Conservation (phyloP, 1,140 invertebrate species). For the Macrotrachela quadricornifera region DNA sequence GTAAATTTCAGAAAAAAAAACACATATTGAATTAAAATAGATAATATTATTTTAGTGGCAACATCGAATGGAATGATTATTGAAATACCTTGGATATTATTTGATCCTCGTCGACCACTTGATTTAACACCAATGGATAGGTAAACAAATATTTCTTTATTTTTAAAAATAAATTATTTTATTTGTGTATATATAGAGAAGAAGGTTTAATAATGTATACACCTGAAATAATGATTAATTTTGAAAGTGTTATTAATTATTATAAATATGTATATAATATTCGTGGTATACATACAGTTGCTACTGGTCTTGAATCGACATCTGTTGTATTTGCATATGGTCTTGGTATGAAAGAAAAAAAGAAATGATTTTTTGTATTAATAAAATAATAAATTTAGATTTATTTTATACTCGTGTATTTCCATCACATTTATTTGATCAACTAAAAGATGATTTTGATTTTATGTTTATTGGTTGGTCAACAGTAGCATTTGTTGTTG, state of each 20-base stretch:
- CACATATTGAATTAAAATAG: too few species aligned
- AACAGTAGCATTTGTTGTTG: constrained; percentile 52
- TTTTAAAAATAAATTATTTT: too few species aligned
- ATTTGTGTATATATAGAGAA: constrained; percentile 38
- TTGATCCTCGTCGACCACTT: constrained; percentile 65
- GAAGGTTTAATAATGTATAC: constrained; percentile 84
- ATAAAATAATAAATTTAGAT: constrained; percentile 38
- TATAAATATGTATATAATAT: constrained; percentile 64
- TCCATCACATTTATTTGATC: constrained; percentile 92
- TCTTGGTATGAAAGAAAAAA: constrained; percentile 31
- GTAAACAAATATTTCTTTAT: not conserved
- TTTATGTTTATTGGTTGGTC: constrained; percentile 79
- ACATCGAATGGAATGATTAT: constrained; percentile 57
- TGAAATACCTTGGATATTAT: constrained; percentile 65
- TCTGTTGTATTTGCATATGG: constrained; percentile 78
- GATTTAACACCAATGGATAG: constrained; percentile 15
- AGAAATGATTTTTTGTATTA: too few species aligned
- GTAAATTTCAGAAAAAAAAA: constrained; percentile 29
- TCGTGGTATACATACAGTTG: constrained; percentile 56
- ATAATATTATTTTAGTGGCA: constrained; percentile 36
- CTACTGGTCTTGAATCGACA: constrained; percentile 82
- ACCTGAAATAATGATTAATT: constrained; percentile 69
- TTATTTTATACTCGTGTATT: constrained; percentile 84
- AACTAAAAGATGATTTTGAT: constrained; percentile 97
- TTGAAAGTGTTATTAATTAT: constrained; percentile 80